These are phyloP conservation scores for Drosophila ustulata DNA, from an alignment of 2,888 invertebrate species.

Conservation along the genomic window DNA sequence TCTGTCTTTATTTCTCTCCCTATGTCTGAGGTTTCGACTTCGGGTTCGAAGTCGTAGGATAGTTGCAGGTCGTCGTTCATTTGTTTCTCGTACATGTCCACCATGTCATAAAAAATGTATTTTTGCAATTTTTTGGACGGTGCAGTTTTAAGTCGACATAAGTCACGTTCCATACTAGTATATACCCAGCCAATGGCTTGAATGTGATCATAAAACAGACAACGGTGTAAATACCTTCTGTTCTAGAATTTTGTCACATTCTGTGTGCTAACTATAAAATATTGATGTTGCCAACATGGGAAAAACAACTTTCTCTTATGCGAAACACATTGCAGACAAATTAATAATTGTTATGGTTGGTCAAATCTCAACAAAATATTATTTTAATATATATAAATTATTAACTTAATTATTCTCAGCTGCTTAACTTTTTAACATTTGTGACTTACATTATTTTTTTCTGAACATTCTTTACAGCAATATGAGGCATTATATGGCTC, in stretches of 20 bases:
- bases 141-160: slow-evolving; percentile 47
- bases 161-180: slow-evolving; percentile 63
- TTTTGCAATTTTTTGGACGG: slow-evolving; percentile 32
- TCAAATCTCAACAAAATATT: not conserved
- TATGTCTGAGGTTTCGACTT: slow-evolving; percentile 1
- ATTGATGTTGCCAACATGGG: slow-evolving; percentile 42
- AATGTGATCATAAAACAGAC: slow-evolving; percentile 35
- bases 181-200: slow-evolving; percentile 50
- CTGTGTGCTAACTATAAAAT: slow-evolving; percentile 47
- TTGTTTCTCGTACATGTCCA: slow-evolving; percentile 25
- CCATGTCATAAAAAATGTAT: slow-evolving; percentile 34
- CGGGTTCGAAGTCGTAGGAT: slow-evolving; percentile 11
- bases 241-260: slow-evolving; percentile 18
- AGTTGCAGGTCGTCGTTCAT: slow-evolving; percentile 4
- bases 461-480: slow-evolving; percentile 47
- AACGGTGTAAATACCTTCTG: slow-evolving; percentile 13
- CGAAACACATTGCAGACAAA: slow-evolving; percentile 20
- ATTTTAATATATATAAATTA: no score
- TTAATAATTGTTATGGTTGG: slow-evolving; percentile 14
- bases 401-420: not conserved
- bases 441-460: slow-evolving; percentile 37
- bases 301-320: slow-evolving; percentile 23
- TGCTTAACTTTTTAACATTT: slow-evolving; percentile 29
- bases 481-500: slow-evolving; percentile 25
- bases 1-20: not conserved